Conservation (phyloP, 92 coral and sea anemone genomes). For the Nematostella vectensis region DNA sequence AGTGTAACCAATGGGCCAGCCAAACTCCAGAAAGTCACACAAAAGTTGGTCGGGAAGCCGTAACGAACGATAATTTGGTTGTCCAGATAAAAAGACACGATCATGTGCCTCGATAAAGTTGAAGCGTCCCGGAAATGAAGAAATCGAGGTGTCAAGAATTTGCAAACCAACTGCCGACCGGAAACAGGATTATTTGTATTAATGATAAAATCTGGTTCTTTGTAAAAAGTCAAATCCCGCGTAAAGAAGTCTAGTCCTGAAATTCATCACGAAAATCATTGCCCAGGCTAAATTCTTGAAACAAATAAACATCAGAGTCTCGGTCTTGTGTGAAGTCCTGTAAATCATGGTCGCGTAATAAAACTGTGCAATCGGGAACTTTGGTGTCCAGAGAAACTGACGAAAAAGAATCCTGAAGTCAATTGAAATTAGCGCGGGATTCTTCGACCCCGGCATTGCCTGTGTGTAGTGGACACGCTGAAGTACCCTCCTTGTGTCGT, state of each 20-base stretch:
- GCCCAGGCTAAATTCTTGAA: neutral
- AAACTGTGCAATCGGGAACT: too few relatives aligned
- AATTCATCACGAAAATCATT: neutral
- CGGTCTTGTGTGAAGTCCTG: neutral
- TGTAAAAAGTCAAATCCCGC: neutral
- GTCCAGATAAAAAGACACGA: neutral
- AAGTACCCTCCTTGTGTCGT: constrained; percentile 1
- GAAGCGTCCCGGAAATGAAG: neutral
- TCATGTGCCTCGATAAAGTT: neutral
- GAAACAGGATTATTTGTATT: too few relatives aligned
- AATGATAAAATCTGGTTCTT: too few relatives aligned
- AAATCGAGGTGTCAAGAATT: neutral
- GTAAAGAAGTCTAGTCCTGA: neutral
- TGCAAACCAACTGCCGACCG: neutral
- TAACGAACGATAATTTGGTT: neutral
- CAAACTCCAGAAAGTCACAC: constrained; percentile 14
- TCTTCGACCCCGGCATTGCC: neutral
- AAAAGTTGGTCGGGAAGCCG: neutral
- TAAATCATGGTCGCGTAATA: neutral
- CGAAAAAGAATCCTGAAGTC: too few relatives aligned
- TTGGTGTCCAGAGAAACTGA: too few relatives aligned
- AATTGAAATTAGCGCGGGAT: too few relatives aligned
- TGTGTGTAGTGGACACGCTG: constrained; percentile 9
- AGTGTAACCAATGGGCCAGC: constrained; percentile 13
- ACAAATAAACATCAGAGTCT: neutral